Conservation (phyloP, 2,113 vertebrate species). For the Mustela nigripes region DNA sequence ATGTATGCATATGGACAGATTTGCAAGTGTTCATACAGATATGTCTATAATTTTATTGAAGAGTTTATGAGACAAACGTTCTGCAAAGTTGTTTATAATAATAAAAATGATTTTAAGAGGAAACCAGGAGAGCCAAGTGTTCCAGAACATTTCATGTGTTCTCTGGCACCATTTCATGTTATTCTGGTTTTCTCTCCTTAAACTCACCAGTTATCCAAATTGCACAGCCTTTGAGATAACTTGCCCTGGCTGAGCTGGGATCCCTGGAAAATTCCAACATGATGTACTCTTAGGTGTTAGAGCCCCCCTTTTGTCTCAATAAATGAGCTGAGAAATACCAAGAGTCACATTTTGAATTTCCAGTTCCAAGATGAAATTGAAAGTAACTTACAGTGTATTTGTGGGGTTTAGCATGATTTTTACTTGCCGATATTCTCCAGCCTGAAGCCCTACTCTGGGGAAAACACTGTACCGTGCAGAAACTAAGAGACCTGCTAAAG, state of each 20-base stretch:
- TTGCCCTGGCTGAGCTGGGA: conserved; percentile 36
- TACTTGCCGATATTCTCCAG: background rate
- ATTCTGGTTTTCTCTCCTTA: conserved; percentile 73
- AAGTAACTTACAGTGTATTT: background rate
- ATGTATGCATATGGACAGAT: background rate
- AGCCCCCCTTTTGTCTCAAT: background rate
- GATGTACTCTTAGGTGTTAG: background rate
- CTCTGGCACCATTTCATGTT: conserved; percentile 69
- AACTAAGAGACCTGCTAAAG: background rate
- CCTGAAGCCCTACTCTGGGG: background rate
- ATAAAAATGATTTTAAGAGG: conserved; percentile 55
- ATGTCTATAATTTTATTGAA: conserved; percentile 28
- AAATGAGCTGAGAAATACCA: background rate
- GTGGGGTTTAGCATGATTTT: background rate
- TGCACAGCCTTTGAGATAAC: conserved; percentile 51
- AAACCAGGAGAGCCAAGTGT: conserved; percentile 56
- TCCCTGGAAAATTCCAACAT: conserved; percentile 77
- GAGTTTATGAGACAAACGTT: conserved; percentile 35
- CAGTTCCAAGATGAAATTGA: conserved; percentile 14
- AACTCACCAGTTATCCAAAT: conserved; percentile 55
- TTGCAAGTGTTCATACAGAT: background rate
- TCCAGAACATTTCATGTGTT: conserved; percentile 56
- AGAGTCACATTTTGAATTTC: conserved; percentile 7
- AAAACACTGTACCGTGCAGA: background rate
- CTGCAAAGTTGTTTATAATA: conserved; percentile 60